Percentiles rank a stretch among this genome's conserved stretches.
phyloP scores from a whole-genome alignment of 2,113 vertebrate genomes.

The Proteles cristata region DNA sequence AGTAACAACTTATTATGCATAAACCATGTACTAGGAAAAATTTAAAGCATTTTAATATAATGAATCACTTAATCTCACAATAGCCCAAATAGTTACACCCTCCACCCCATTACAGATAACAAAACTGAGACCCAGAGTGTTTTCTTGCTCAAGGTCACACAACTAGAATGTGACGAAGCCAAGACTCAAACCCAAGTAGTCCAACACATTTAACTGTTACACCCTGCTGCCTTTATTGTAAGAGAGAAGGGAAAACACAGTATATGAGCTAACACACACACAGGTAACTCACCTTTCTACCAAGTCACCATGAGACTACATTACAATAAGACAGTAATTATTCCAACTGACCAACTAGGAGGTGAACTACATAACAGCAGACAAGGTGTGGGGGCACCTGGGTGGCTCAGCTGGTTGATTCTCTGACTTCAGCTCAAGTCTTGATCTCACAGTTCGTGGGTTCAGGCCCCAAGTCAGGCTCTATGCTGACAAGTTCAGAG shows the following conservation, averaged over 20 bases:
- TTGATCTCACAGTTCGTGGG: too few relatives aligned
- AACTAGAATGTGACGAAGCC: conserved; percentile 1
- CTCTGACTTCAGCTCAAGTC: too few relatives aligned
- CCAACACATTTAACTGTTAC: not conserved
- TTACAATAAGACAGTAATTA: not conserved
- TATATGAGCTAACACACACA: not conserved
- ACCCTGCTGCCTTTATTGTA: not conserved
- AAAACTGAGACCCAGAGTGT: not conserved
- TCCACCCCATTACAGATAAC: not conserved
- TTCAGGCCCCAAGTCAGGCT: too few relatives aligned
- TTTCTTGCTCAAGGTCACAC: not conserved
- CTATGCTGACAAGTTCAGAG: too few relatives aligned
- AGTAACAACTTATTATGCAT: not conserved
- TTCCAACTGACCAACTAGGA: not conserved
- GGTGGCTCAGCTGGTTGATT: too few relatives aligned
- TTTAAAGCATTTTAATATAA: not conserved
- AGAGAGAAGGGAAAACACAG: not conserved
- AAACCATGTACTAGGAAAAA: not conserved
- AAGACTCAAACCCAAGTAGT: not conserved
- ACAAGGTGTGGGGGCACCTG: too few relatives aligned
- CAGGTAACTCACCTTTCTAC: not conserved
- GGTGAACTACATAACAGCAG: not conserved
- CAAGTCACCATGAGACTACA: not conserved
- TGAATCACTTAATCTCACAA: conserved; percentile 14
- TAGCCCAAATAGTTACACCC: not conserved